Evolutionary conservation across 1,140 invertebrate species (phyloP), one percentile per base, ranked within the genome.

Genomic region (Hetaerina americana): DNA sequence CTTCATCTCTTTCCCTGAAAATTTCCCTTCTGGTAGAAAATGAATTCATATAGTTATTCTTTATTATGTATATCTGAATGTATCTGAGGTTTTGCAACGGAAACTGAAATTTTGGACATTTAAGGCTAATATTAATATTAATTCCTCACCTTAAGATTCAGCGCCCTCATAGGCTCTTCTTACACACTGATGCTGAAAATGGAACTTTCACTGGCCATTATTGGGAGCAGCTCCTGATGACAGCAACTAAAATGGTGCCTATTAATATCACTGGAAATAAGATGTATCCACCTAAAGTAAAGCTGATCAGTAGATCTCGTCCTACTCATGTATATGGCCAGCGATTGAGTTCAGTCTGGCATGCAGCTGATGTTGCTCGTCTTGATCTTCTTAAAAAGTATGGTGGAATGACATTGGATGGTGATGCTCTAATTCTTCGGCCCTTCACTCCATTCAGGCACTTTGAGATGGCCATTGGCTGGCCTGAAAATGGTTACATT

Each of bases 381-480:
- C 73, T 83, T 10, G 69, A 76, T 57, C 73, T 82, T 6, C 71
- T 83, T 10, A 77, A 76, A 75, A 66, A 76, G 71, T 77, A 76
- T 70, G 82, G 82, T 24, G 82, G 82, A 10, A 81, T 83, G 31
- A 82, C 78, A 72, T 72, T 83, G 2, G 82, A 83, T 73, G 79
- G 77, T 49, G 82, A 83, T 76, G 75, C 77, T 18, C 75, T 80
- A 49, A 73, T 83, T 26, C 74, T 83, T 5, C 77, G 80, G 68
- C 74, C 76, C 1, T 76, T 84, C 28, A 74, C 82, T 72, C 66
- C 76, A 29, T 82, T 79, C 71, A 73, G 79, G 26, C 75, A 74
- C 67, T 82, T 77, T 74, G 81, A 82, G 76, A 79, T 81, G 76
- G 74, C 77, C 6, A 28, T 83, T 27, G 82, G 80, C 8, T 82